Percentiles rank a stretch among this genome's conserved stretches.
Conservation (phyloP, 2,797 vertebrate species). For the Pelodytes ibericus region DNA sequence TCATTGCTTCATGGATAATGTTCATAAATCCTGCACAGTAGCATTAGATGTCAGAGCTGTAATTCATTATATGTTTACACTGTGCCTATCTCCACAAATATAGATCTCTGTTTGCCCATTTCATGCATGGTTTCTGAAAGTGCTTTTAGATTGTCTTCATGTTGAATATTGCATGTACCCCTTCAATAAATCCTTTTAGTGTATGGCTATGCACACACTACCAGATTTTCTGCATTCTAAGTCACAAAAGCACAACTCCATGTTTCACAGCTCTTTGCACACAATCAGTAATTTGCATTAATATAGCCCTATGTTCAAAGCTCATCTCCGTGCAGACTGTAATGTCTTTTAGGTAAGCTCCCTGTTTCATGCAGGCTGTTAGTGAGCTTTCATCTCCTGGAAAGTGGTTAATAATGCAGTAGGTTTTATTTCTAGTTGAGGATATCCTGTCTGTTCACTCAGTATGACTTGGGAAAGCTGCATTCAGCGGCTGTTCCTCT, state of each 20-base stretch:
- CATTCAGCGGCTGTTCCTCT: constrained; percentile 43
- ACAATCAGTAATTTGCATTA: background rate
- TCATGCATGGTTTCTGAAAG: background rate
- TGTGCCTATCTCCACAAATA: no score
- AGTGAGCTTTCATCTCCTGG: constrained; percentile 21
- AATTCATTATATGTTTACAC: no score
- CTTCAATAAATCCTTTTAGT: background rate
- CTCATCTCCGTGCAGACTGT: background rate
- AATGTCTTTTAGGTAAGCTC: background rate
- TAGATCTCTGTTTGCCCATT: background rate
- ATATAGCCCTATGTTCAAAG: background rate
- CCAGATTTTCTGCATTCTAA: background rate
- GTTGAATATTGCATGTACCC: background rate
- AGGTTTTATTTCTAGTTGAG: constrained; percentile 35
- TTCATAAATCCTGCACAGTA: no score
- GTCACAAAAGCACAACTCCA: background rate
- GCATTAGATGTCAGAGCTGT: no score
- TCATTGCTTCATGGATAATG: no score
- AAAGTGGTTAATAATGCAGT: constrained; percentile 49
- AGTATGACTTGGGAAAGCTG: constrained; percentile 39
- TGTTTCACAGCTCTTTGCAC: background rate
- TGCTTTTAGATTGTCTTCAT: background rate
- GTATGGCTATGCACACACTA: background rate
- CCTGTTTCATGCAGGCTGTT: background rate
- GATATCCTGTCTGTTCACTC: constrained; percentile 47